These are phyloP conservation scores for Rhegmatorhina hoffmannsi DNA, from an alignment of 2,113 vertebrate genomes.

Conservation along the genomic window DNA sequence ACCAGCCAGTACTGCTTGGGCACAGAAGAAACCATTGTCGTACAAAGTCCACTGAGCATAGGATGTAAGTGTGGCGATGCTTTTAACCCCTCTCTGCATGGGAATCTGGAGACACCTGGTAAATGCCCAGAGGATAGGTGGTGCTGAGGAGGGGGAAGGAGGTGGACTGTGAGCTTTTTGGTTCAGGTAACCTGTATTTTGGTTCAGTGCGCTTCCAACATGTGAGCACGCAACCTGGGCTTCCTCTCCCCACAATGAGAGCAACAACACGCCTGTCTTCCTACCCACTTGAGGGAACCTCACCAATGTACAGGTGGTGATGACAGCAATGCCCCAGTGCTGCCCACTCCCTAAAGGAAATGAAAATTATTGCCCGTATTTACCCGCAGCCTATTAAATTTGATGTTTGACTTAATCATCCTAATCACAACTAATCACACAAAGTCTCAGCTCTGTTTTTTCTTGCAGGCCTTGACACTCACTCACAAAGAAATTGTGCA, in stretches of 20 bases:
- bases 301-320: not conserved
- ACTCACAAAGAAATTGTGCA: not conserved
- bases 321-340: not conserved
- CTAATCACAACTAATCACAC: not conserved
- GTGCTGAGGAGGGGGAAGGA: not conserved
- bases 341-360: not conserved
- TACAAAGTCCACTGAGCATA: not conserved
- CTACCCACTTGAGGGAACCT: not conserved
- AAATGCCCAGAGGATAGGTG: not conserved
- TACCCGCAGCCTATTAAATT: not conserved
- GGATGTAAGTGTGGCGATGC: not conserved
- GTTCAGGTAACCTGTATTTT: not conserved
- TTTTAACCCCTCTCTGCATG: not conserved
- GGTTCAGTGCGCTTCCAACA: not conserved
- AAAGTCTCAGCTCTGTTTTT: not conserved
- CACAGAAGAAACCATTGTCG: slow-evolving; percentile 23
- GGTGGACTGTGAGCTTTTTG: not conserved
- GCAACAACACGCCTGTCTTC: not conserved
- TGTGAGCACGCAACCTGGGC: not conserved
- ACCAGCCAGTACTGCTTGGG: not conserved
- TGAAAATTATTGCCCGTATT: not conserved
- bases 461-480: not conserved
- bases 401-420: not conserved
- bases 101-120: not conserved
- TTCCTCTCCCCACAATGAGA: fast-evolving